Base-by-base conservation (phyloP, 2,797 vertebrate species). In the Melanotaenia nigrans region DNA sequence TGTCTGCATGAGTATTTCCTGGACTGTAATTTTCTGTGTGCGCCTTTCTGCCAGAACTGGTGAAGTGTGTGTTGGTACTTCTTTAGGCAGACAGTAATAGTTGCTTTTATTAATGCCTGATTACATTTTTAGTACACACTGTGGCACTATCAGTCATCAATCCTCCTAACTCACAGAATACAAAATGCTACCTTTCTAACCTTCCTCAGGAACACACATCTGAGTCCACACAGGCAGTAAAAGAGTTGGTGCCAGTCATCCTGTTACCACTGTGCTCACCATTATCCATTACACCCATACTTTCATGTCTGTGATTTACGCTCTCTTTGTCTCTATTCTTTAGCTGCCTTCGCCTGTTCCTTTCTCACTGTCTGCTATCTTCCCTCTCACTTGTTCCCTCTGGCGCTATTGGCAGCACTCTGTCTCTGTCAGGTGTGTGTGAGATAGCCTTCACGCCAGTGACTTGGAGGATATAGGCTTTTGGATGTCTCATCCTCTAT, bases 91-190 rank as follows among this genome's bases (percentile, higher is more conserved):
- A 73, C 71, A 61, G 71, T 91, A 91, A 91, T 92, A 84, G 90
- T 81, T 86, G 84, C 92, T 91, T 91, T 92, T 90, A 92, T 91
- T 90, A 92, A 91, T 91, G 87, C 79, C 87, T 89, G 83, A 91
- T 92, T 87, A 93, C 89, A 88, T 79, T 91, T 93, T 90, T 84
- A 90, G 79, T 57, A 51, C 78, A 81, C 68, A 24, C 51, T 3
- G 51, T 60, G 33, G 57, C 65, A 63, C 71, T 54, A 65, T 84
- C 30, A 54, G 54, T 73, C 57, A 4, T 74, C 71, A 69, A 74
- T 61, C 71, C 49, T 75, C 59, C 72, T 59, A 79, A 66, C 79
- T 78, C 71, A 65, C 68, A 72, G 68, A 22, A 77, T 67, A 63
- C 67, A 74, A 77, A 82, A 65, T n/a, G 40, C 56, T 61, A 24